Evolutionary conservation across 1,140 invertebrate species (phyloP).

Genomic region (Lerema accius): DNA sequence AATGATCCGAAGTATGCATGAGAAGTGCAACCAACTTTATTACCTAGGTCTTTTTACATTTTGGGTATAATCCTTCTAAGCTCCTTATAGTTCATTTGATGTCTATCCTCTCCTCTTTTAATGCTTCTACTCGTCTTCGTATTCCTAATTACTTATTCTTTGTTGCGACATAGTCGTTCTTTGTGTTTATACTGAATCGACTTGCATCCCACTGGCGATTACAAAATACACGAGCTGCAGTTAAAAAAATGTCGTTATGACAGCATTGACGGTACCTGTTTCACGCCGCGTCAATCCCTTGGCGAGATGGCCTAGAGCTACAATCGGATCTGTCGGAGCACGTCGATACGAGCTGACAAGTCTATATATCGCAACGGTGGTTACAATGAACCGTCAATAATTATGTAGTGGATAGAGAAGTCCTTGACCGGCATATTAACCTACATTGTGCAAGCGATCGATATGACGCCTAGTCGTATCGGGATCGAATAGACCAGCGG

Average conservation of each 20-base stretch:
- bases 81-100: no score
- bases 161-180: no score
- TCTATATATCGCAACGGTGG: slow-evolving; percentile 14
- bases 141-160: no score
- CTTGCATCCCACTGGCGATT: neutral
- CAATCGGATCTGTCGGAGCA: slow-evolving; percentile 2
- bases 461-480: slow-evolving; percentile 63
- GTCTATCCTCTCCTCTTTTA: no score
- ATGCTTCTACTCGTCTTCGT: no score
- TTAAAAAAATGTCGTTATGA: slow-evolving; percentile 9
- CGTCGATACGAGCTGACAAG: slow-evolving; percentile 11
- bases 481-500: slow-evolving; percentile 53
- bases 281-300: slow-evolving; percentile 14
- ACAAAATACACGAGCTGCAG: slow-evolving; percentile 5
- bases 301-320: slow-evolving; percentile 18
- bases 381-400: slow-evolving; percentile 43
- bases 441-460: slow-evolving; percentile 63
- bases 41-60: no score
- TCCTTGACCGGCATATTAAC: slow-evolving; percentile 70
- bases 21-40: no score
- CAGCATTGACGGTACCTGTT: neutral
- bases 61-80: no score
- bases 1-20: no score
- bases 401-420: slow-evolving; percentile 39
- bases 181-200: no score